These are phyloP conservation scores for Ceyx cyanopectus DNA, from an alignment of 2,113 vertebrate species.

Conservation along the genomic window DNA sequence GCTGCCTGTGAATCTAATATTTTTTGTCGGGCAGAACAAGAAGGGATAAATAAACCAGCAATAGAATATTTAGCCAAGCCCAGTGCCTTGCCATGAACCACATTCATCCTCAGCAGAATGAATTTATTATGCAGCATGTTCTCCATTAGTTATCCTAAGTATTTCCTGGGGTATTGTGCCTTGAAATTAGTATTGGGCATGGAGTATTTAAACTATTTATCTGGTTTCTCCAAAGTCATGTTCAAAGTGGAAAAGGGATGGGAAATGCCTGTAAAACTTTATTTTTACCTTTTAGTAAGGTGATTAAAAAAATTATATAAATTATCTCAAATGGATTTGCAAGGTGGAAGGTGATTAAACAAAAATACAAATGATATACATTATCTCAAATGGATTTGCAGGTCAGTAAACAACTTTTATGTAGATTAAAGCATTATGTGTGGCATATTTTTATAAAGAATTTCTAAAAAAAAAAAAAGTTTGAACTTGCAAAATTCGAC, in stretches of 20 bases:
- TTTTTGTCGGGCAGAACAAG: background rate
- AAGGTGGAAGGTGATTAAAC: background rate
- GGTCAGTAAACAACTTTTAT: background rate
- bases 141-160: background rate
- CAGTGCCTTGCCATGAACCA: background rate
- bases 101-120: background rate
- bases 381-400: background rate
- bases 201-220: background rate
- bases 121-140: background rate
- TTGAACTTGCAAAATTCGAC: background rate
- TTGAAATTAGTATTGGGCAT: background rate
- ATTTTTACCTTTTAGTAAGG: accelerated
- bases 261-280: background rate
- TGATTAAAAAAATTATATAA: background rate
- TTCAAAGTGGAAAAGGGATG: background rate
- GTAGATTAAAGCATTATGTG: background rate
- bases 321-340: background rate
- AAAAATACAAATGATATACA: background rate
- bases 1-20: background rate
- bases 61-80: background rate
- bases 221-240: background rate
- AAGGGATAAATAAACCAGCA: background rate
- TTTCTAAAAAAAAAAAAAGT: too few species aligned
- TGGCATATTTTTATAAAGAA: too few species aligned
- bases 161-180: background rate